These are phyloP conservation scores for Oreochromis niloticus DNA, from an alignment of 2,113 vertebrate genomes.

Conservation along the genomic window DNA sequence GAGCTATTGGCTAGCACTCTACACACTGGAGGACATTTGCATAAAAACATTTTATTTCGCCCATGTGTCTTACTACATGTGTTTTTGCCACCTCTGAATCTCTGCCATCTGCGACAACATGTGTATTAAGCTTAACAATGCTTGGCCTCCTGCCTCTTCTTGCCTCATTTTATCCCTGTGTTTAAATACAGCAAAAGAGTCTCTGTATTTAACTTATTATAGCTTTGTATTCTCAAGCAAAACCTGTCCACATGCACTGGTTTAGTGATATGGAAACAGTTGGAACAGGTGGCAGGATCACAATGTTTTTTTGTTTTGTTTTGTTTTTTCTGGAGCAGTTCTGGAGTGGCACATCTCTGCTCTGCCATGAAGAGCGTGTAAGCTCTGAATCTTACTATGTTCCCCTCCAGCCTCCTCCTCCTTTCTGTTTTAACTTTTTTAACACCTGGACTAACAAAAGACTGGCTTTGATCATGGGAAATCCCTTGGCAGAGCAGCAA, in stretches of 20 bases:
- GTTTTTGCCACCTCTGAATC: background rate
- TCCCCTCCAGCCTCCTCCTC: slow-evolving; percentile 40
- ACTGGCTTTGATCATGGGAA: slow-evolving; percentile 74
- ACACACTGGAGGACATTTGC: background rate
- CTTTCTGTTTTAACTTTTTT: slow-evolving; percentile 69
- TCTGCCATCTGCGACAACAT: background rate
- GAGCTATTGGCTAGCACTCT: background rate
- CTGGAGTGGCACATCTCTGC: slow-evolving; percentile 11
- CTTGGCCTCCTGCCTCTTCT: background rate
- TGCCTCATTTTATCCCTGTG: background rate
- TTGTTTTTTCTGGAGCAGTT: background rate
- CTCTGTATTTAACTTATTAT: background rate
- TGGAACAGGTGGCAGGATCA: slow-evolving; percentile 16
- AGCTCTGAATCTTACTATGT: slow-evolving; percentile 22
- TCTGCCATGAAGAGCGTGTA: slow-evolving; percentile 33
- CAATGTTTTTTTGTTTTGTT: background rate
- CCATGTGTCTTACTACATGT: background rate
- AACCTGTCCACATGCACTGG: background rate
- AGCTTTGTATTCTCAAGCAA: background rate
- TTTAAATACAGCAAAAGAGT: background rate
- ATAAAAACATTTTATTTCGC: background rate
- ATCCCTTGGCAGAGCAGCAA: slow-evolving; percentile 64
- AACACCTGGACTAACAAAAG: slow-evolving; percentile 77
- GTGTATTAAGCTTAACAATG: background rate
- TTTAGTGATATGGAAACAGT: background rate